Evolutionary conservation across 2,888 invertebrate genomes (phyloP).

Genomic region (Andrena minutula): DNA sequence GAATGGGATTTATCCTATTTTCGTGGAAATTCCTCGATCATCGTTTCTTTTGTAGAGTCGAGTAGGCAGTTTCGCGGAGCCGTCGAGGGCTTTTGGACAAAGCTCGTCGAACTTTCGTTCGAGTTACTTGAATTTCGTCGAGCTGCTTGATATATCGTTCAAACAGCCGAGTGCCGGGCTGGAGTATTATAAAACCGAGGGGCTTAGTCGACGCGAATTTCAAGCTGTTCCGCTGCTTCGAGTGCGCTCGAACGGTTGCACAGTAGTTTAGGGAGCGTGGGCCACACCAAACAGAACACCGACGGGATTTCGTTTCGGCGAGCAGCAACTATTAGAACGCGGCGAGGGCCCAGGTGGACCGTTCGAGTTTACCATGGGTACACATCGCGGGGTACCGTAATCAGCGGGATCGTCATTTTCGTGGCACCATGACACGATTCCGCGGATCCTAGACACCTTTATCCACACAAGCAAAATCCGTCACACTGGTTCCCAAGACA

Average conservation of each 20-base stretch:
- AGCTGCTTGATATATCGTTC: background rate
- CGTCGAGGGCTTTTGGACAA: background rate
- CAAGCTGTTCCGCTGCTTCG: background rate
- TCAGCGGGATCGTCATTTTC: constrained; percentile 24
- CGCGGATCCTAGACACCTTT: background rate
- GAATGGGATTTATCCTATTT: no score
- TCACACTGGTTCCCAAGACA: background rate
- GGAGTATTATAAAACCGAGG: background rate
- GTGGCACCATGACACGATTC: constrained; percentile 42
- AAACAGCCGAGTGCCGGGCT: background rate
- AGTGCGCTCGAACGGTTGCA: background rate
- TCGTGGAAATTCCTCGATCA: no score
- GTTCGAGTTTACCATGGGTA: constrained; percentile 29
- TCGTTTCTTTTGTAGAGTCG: no score
- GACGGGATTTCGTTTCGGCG: constrained; percentile 12
- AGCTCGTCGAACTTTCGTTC: background rate
- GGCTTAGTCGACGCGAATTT: constrained; percentile 3
- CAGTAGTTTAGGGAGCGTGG: constrained; percentile 8
- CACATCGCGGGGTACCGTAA: constrained; percentile 22
- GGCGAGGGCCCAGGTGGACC: background rate
- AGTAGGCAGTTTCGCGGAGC: no score
- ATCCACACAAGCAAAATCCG: background rate
- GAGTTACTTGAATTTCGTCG: background rate
- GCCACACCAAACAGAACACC: constrained; percentile 4
- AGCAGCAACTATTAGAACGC: constrained; percentile 35